Conservation (phyloP, 2,113 vertebrate genomes). For the Sarotherodon lohbergeri region DNA sequence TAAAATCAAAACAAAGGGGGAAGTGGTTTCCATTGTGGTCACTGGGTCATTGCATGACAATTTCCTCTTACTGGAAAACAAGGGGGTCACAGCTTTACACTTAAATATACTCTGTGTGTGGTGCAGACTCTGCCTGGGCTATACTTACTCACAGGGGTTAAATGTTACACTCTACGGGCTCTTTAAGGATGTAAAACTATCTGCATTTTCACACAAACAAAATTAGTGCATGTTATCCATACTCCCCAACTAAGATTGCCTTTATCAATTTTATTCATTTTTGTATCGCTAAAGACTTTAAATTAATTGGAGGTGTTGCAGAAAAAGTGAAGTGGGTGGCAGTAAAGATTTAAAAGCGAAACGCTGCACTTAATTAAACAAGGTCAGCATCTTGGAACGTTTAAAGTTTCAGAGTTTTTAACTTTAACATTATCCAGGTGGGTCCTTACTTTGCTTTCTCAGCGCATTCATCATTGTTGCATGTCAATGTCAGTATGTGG, state of each 20-base stretch:
- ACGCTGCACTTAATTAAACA: constrained; percentile 68
- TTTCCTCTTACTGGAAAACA: constrained; percentile 67
- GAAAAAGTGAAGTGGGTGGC: constrained; percentile 46
- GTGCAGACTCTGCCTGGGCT: constrained; percentile 9
- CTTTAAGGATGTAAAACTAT: not conserved
- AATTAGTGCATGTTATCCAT: not conserved
- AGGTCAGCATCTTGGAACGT: constrained; percentile 66
- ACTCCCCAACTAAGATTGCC: not conserved
- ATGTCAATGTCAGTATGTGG: constrained; percentile 49
- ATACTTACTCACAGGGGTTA: constrained; percentile 45
- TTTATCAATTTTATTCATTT: not conserved
- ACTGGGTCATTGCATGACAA: constrained; percentile 61
- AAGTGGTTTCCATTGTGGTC: constrained; percentile 67
- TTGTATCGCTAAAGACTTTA: constrained; percentile 34
- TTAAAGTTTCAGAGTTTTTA: constrained; percentile 55
- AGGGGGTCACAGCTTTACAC: constrained; percentile 57
- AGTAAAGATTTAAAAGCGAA: constrained; percentile 61
- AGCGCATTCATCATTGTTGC: constrained; percentile 58
- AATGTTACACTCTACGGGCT: constrained; percentile 9
- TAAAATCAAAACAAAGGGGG: constrained; percentile 61
- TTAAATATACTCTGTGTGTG: constrained; percentile 57
- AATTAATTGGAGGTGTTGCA: constrained; percentile 47
- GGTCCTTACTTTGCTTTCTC: constrained; percentile 46
- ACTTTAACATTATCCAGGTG: constrained; percentile 64
- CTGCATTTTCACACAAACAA: not conserved